These are phyloP conservation scores for Eupithecia vulgata DNA, from an alignment of 2,888 invertebrate species.

Conservation along the genomic window DNA sequence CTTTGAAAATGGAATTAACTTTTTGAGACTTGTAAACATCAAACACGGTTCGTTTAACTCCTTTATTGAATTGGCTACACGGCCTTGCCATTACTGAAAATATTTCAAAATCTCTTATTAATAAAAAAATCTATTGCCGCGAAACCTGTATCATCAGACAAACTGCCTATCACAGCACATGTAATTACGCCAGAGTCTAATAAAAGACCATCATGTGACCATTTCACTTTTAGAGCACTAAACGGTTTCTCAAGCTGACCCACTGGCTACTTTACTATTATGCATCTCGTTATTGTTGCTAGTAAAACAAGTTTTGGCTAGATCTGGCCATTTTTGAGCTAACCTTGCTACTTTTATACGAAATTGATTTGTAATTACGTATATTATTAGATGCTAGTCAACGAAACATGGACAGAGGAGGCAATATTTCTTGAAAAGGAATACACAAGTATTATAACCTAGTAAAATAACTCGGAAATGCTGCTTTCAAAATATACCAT, in stretches of 20 bases:
- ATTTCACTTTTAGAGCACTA: slow-evolving; percentile 39
- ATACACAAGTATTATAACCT: neutral
- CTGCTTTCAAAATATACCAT: neutral
- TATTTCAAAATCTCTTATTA: neutral
- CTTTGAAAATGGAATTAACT: neutral
- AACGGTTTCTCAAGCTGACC: slow-evolving; percentile 32
- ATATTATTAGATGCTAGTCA: neutral
- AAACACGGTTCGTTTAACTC: neutral
- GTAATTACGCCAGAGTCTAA: slow-evolving; percentile 27
- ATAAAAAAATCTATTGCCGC: neutral
- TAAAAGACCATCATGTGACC: slow-evolving; percentile 31
- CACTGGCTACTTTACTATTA: slow-evolving; percentile 31
- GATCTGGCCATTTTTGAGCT: slow-evolving; percentile 13
- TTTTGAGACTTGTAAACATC: neutral
- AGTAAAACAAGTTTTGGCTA: slow-evolving; percentile 7
- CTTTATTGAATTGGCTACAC: neutral
- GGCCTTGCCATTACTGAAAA: neutral
- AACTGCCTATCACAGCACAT: slow-evolving; percentile 9
- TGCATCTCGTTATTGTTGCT: slow-evolving; percentile 26
- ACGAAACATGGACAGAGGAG: neutral
- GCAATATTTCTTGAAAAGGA: neutral
- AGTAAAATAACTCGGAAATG: neutral
- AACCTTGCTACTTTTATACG: neutral
- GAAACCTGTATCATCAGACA: slow-evolving; percentile 13
- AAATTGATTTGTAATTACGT: neutral